Evolutionary conservation across 2,797 vertebrate genomes (phyloP), one percentile per base, ranked within the genome.

Genomic region (Botia kubotai): DNA sequence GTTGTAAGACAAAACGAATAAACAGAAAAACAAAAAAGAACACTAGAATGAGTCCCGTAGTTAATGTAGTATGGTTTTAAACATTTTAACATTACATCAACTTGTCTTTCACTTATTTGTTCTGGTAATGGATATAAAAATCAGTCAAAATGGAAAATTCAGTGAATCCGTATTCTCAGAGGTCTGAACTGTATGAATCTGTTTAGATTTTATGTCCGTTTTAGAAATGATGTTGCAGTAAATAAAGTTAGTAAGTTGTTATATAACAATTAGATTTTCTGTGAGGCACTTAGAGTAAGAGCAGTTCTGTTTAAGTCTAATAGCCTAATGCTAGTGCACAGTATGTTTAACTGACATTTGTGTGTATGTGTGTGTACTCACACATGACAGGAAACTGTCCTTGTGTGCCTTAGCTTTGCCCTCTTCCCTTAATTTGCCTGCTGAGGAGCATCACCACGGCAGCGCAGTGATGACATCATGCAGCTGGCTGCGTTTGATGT

Each of bases 401-500:
- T 89, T 85, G 84, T 90, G 86, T 93, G 89, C 90, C 86, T 93
- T 88, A 89, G 84, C 87, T 87, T 87, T 79, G 83, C 91, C 92
- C 92, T 93, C 90, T 91, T 88, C 87, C 91, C 88, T 83, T 93
- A 93, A 94, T 93, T 93, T 92, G 92, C 94, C 94, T 90, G 93
- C 94, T 95, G 94, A 94, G 93, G 96, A 94, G 93, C 92, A 91
- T 92, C 92, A 93, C 94, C 94, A 89, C 91, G 84, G 91, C 88
- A 88, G 91, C 90, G 91, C 67, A 36, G 73, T 80, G 83, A 95
- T 97, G 96, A 97, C 96, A 96, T 97, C 96, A 98, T 94, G 89
- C 92, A 90, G 90, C 91, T 91, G 93, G 91, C 93, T 92, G 93
- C 91, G 95, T 96, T 97, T 97, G 96, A 97, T 97, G 95, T 95